Base-by-base conservation (phyloP, 2,797 vertebrate genomes). In the Sorex maritimensis region DNA sequence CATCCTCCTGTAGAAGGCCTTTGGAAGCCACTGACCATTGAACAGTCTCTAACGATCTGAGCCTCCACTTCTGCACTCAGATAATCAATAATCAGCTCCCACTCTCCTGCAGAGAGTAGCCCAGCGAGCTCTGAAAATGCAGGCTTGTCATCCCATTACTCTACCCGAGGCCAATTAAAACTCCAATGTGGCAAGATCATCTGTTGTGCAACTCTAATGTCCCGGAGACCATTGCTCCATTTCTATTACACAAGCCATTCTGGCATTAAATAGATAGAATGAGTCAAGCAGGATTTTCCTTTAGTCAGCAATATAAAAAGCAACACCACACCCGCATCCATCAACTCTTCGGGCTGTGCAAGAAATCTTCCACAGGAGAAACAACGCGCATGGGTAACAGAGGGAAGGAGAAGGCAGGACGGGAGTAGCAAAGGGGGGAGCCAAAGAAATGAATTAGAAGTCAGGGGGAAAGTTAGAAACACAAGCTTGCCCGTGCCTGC, bases 141-240 rank as follows among this genome's bases (percentile, higher is more conserved):
- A 79, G 24, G 26, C 8, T 73, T 0, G 2, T 9, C 15, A 0
- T 44, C 12, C 38, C 52, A 23, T 19, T 65, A 61, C 13, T 52
- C 52, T 58, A 63, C 55, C 74, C 41, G 82, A 75, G 79, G 7
- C 75, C 88, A 94, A 81, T 30, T 58, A 81, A 80, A 67, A 71
- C 23, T 46, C 17, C 28, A 49, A 5, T 46, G 63, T 68, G 41
- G 46, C 44, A 69, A 79, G 19, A 14, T 23, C 65, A 86, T 73
- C 72, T 30, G 28, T 44, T 12, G 0, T 9, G 19, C 28, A 67
- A 21, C 38, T 75, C 73, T 55, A 92, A 77, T 75, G 49, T 82
- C 26, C 67, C 24, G 9, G 17, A 46, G 61, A 74, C 69, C 74
- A 94, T 3, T 30, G 19, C 21, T 80, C 23, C 26, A 13, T 82